A percentile compares a stretch with the other conserved stretches of the same genome.
These are phyloP conservation scores for Pristionchus exspectatus DNA, from an alignment of 2,888 invertebrate species.

Conservation along the genomic window DNA sequence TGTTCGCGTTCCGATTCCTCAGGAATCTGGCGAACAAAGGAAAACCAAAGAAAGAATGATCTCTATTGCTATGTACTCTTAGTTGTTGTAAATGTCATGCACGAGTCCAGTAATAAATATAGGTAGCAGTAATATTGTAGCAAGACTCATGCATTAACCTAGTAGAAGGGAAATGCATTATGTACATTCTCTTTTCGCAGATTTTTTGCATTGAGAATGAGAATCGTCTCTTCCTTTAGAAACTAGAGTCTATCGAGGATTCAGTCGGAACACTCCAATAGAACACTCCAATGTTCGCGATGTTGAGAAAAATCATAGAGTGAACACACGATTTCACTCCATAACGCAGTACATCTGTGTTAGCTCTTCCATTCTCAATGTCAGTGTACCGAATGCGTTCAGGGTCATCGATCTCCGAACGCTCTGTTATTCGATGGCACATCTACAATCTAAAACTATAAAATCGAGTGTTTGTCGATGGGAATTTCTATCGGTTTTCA, in stretches of 20 bases:
- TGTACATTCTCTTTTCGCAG: too few species aligned
- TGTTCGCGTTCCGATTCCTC: not conserved
- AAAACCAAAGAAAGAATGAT: not conserved
- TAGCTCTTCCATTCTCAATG: not conserved
- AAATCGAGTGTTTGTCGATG: not conserved
- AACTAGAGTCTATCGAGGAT: not conserved
- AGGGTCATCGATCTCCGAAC: not conserved
- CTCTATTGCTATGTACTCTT: not conserved
- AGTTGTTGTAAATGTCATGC: not conserved
- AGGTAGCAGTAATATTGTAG: too few species aligned
- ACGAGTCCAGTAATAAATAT: too few species aligned
- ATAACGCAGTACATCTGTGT: not conserved
- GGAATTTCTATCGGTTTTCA: not conserved
- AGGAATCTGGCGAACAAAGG: not conserved
- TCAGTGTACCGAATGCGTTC: not conserved
- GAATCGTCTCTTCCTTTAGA: not conserved
- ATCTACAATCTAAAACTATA: not conserved
- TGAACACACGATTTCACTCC: not conserved
- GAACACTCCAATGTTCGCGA: not conserved
- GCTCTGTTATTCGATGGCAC: not conserved
- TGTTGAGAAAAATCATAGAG: not conserved
- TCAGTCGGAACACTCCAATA: not conserved
- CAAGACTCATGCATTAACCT: too few species aligned
- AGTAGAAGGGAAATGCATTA: too few species aligned
- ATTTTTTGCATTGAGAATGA: too few species aligned